Conservation (phyloP, 2,113 vertebrate species). For the Colossoma macropomum region DNA sequence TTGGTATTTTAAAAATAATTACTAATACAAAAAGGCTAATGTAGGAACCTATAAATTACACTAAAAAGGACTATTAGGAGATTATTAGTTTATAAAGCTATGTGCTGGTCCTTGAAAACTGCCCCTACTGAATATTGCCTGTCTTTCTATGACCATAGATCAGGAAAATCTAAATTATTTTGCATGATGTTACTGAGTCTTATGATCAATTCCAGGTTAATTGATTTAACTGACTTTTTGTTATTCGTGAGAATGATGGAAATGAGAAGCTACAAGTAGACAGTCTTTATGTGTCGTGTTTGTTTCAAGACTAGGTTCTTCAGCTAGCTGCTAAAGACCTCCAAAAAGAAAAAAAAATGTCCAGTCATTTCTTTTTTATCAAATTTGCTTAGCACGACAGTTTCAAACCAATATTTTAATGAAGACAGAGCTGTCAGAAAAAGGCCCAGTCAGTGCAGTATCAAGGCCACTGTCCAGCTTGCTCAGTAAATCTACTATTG, state of each 20-base stretch:
- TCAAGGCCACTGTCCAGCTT: constrained; percentile 59
- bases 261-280: background rate
- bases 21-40: constrained; percentile 99
- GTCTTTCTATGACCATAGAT: constrained; percentile 85
- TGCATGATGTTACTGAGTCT: constrained; percentile 76
- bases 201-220: constrained; percentile 88
- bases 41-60: constrained; percentile 96
- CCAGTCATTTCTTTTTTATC: background rate
- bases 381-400: constrained; percentile 25
- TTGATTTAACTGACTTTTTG: constrained; percentile 76
- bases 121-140: constrained; percentile 84
- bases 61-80: constrained; percentile 94
- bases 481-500: constrained; percentile 69
- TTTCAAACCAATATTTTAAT: constrained; percentile 8
- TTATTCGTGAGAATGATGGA: background rate
- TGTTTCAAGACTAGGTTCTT: background rate
- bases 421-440: constrained; percentile 7
- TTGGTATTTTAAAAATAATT: constrained; percentile 99
- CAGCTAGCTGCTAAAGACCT: background rate
- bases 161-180: constrained; percentile 75
- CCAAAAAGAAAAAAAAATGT: background rate
- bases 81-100: constrained; percentile 98
- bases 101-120: constrained; percentile 89
- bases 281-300: background rate
- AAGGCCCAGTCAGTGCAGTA: constrained; percentile 32